phyloP scores from a whole-genome alignment of 2,797 vertebrate species.

The Sylvilagus floridanus region DNA sequence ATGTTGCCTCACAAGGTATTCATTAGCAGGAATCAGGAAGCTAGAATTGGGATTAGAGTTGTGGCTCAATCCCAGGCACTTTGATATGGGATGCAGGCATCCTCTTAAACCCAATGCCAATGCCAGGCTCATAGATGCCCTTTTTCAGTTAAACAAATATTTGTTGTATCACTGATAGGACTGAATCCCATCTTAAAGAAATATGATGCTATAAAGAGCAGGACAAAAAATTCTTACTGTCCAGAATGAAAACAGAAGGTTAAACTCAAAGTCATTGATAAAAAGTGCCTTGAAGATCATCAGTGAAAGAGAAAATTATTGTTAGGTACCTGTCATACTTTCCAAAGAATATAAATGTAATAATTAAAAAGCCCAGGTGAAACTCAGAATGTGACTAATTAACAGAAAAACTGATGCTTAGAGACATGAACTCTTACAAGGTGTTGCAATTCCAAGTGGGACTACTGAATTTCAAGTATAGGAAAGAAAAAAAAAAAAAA shows the following conservation, averaged over 20 bases:
- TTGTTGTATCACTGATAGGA: neutral
- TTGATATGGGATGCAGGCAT: no score
- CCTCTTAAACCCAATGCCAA: no score
- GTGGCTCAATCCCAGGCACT: no score
- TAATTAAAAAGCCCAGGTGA: neutral
- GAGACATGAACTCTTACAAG: neutral
- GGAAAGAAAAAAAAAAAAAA: neutral
- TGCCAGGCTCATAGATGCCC: no score
- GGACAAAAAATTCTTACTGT: neutral
- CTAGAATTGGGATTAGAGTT: no score
- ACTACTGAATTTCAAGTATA: neutral
- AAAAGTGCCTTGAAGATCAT: neutral
- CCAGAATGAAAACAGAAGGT: neutral
- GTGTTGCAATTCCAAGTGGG: neutral
- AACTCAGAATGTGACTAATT: neutral
- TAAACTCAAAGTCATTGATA: neutral
- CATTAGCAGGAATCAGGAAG: no score
- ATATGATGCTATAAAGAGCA: neutral
- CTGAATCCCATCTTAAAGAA: constrained; percentile 1
- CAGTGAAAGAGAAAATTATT: neutral
- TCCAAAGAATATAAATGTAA: neutral
- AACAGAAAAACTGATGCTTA: neutral
- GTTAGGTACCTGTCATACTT: neutral
- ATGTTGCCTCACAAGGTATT: no score
- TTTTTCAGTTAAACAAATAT: neutral